phyloP scores from a whole-genome alignment of 2,888 invertebrate species.

The Conistra vaccinii region DNA sequence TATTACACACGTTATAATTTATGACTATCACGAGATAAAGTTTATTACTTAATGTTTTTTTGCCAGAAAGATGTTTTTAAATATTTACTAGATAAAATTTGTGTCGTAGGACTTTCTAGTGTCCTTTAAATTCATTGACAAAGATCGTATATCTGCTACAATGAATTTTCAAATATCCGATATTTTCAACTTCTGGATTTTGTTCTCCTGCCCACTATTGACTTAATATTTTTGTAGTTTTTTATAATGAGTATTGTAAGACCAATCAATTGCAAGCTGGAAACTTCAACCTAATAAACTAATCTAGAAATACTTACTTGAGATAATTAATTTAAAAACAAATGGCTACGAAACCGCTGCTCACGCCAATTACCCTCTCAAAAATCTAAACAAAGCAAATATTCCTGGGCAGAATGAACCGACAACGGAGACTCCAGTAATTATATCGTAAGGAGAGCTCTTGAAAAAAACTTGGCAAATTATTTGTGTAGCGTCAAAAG shows the following conservation, averaged over 20 bases:
- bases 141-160: not conserved
- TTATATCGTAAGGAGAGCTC: slow-evolving; percentile 65
- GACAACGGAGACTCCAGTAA: slow-evolving; percentile 59
- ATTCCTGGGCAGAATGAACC: slow-evolving; percentile 53
- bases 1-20: slow-evolving; percentile 47
- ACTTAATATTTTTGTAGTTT: not conserved
- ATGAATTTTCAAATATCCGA: not conserved
- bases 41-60: slow-evolving; percentile 1
- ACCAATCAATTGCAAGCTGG: not conserved
- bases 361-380: slow-evolving; percentile 52
- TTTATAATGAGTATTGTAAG: not conserved
- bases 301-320: slow-evolving; percentile 20
- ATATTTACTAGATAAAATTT: not conserved
- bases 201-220: not conserved
- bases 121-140: not conserved
- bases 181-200: not conserved
- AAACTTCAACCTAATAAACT: slow-evolving; percentile 37
- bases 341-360: slow-evolving; percentile 5
- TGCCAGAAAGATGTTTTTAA: not conserved
- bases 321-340: slow-evolving; percentile 12
- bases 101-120: not conserved
- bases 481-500: slow-evolving; percentile 79
- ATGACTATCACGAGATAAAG: slow-evolving; percentile 31
- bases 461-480: slow-evolving; percentile 70
- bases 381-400: slow-evolving; percentile 55